Conservation (phyloP, 1,140 invertebrate species). For the Aethina tumida region DNA sequence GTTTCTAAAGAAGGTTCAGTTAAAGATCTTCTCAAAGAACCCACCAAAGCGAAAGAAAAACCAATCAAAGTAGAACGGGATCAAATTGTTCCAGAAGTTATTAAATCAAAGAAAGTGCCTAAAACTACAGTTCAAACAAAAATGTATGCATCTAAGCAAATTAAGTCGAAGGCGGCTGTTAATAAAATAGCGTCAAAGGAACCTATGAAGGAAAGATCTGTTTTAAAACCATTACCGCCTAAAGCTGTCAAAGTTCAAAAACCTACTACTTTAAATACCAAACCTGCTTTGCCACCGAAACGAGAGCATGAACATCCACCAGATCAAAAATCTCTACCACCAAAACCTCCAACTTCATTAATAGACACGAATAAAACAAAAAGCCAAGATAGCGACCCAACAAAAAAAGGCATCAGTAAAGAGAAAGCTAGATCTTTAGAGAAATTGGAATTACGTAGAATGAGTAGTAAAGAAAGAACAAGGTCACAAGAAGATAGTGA, state of each 20-base stretch:
- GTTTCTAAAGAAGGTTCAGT: constrained; percentile 1
- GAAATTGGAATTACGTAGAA: constrained; percentile 48
- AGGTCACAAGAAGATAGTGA: constrained; percentile 59
- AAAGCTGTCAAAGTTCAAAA: constrained; percentile 12
- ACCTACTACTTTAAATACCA: constrained; percentile 7
- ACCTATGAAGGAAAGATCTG: constrained; percentile 12
- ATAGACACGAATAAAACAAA: constrained; percentile 49
- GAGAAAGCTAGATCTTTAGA: constrained; percentile 56
- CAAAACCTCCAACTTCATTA: constrained; percentile 41
- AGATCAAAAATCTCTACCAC: constrained; percentile 33
- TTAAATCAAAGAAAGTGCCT: constrained; percentile 19
- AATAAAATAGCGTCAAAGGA: constrained; percentile 8
- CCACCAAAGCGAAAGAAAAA: constrained; percentile 3
- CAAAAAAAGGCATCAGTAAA: constrained; percentile 43
- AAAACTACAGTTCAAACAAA: constrained; percentile 11
- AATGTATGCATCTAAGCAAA: constrained; percentile 1
- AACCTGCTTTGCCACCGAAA: constrained; percentile 10
- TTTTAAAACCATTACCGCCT: constrained; percentile 9
- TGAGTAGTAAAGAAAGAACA: constrained; percentile 52
- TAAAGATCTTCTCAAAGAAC: background rate
- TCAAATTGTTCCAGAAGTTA: constrained; percentile 49
- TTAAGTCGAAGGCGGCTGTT: constrained; percentile 6
- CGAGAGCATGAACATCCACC: constrained; percentile 10
- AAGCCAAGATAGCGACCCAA: constrained; percentile 49
- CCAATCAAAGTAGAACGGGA: constrained; percentile 32